Conservation (phyloP, 2,113 vertebrate species). For the Anolis carolinensis region DNA sequence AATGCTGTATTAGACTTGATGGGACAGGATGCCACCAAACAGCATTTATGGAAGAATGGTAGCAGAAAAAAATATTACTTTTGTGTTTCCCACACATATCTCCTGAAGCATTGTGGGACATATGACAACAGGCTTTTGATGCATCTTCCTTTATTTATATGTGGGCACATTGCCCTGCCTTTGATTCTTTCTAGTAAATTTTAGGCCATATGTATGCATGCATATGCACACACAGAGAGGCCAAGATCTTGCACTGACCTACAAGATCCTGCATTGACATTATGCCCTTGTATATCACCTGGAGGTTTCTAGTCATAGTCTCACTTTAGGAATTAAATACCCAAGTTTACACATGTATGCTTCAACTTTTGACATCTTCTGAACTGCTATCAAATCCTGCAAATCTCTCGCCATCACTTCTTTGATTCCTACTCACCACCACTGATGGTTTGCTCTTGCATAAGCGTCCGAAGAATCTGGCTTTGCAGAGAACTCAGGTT, state of each 20-base stretch:
- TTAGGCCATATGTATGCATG: neutral
- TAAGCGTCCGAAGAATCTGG: slow-evolving; percentile 89
- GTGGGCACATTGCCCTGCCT: too few species aligned
- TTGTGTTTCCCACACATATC: too few species aligned
- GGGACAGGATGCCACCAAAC: too few species aligned
- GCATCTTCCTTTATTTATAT: neutral
- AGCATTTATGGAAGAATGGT: too few species aligned
- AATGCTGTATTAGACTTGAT: too few species aligned
- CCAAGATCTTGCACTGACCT: too few species aligned
- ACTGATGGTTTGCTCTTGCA: slow-evolving; percentile 84
- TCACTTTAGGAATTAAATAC: neutral
- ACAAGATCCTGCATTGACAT: too few species aligned
- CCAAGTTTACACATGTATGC: neutral
- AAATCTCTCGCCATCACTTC: neutral
- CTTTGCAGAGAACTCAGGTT: slow-evolving; percentile 90
- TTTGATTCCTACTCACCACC: slow-evolving; percentile 56
- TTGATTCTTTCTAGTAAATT: neutral
- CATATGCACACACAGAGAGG: neutral
- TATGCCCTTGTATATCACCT: too few species aligned
- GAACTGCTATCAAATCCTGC: neutral
- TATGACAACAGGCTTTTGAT: too few species aligned
- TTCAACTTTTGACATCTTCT: neutral
- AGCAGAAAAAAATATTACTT: too few species aligned
- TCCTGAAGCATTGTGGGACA: too few species aligned
- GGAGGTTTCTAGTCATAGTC: too few species aligned